Evolutionary conservation across 2,113 vertebrate genomes (phyloP).

Genomic region (Rousettus leschenaultii): DNA sequence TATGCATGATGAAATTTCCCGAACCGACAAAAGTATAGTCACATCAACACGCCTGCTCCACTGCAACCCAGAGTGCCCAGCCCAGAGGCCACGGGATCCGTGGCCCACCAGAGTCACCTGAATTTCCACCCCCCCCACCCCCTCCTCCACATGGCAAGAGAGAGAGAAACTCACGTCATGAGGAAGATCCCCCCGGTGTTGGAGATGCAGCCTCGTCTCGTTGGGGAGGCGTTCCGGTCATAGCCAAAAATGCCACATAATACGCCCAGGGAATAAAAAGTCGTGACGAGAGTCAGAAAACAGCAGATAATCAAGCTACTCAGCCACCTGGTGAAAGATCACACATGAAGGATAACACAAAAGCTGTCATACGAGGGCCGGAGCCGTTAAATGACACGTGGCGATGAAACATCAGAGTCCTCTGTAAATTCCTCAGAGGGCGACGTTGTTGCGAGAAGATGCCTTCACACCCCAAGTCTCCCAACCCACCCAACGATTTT

Average conservation of each 20-base stretch:
- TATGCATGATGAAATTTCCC: background rate
- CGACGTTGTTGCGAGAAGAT: rapidly evolving
- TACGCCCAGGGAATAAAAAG: constrained; percentile 93
- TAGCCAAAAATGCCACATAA: constrained; percentile 92
- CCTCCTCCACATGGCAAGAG: background rate
- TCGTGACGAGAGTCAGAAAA: constrained; percentile 89
- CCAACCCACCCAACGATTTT: background rate
- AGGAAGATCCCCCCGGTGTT: constrained; percentile 96
- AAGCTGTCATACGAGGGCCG: rapidly evolving
- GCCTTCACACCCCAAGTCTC: background rate
- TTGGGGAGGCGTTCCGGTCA: constrained; percentile 91
- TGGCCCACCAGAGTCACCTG: rapidly evolving
- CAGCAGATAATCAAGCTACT: constrained; percentile 89
- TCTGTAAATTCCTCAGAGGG: background rate
- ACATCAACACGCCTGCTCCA: rapidly evolving
- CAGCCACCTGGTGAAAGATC: constrained; percentile 88
- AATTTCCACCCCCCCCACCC: background rate
- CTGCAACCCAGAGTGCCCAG: too few species aligned
- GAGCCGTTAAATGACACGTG: rapidly evolving
- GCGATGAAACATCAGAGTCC: rapidly evolving
- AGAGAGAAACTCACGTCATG: constrained; percentile 90
- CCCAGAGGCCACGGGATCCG: rapidly evolving
- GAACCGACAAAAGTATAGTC: background rate
- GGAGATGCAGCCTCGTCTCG: constrained; percentile 93
- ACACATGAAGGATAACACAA: rapidly evolving